These are phyloP conservation scores for Cottoperca gobio DNA, from an alignment of 2,797 vertebrate genomes.

Conservation along the genomic window DNA sequence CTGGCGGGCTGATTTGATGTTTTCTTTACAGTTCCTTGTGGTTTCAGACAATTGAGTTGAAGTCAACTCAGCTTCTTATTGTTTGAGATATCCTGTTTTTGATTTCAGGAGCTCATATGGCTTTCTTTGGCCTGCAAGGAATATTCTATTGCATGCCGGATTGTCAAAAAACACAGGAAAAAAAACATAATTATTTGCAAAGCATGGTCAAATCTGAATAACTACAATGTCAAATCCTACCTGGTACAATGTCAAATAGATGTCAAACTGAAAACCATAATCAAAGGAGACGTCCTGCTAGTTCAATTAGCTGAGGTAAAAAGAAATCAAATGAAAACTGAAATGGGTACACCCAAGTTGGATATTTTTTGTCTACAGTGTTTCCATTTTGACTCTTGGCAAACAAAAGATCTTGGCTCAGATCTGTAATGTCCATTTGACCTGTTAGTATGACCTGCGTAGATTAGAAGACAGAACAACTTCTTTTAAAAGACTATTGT, in stretches of 20 bases:
- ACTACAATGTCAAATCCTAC: slow-evolving; percentile 1
- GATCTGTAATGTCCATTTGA: slow-evolving; percentile 32
- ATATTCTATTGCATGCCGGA: slow-evolving; percentile 15
- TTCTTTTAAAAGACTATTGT: slow-evolving; percentile 47
- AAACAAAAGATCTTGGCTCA: slow-evolving; percentile 47
- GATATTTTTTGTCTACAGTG: slow-evolving; percentile 50
- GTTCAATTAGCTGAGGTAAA: background rate
- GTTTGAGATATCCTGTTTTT: slow-evolving; percentile 87
- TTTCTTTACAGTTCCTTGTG: slow-evolving; percentile 78
- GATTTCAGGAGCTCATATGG: slow-evolving; percentile 41
- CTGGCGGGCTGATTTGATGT: slow-evolving; percentile 62
- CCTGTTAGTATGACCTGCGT: slow-evolving; percentile 44
- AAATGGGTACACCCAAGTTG: slow-evolving; percentile 7
- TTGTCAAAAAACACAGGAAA: slow-evolving; percentile 5
- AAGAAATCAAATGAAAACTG: background rate
- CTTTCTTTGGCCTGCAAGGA: slow-evolving; percentile 42
- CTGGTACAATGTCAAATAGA: slow-evolving; percentile 2
- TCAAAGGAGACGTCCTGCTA: background rate
- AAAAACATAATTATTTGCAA: background rate
- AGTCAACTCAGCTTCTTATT: slow-evolving; percentile 81
- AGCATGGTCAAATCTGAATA: background rate
- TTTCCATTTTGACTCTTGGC: slow-evolving; percentile 49
- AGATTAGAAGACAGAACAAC: slow-evolving; percentile 43
- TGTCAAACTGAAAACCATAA: slow-evolving; percentile 2
- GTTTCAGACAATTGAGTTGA: slow-evolving; percentile 73